Percentiles rank a stretch among this genome's conserved stretches.
Evolutionary conservation across 2,888 invertebrate species (phyloP).

Genomic region (Diogma glabrata): DNA sequence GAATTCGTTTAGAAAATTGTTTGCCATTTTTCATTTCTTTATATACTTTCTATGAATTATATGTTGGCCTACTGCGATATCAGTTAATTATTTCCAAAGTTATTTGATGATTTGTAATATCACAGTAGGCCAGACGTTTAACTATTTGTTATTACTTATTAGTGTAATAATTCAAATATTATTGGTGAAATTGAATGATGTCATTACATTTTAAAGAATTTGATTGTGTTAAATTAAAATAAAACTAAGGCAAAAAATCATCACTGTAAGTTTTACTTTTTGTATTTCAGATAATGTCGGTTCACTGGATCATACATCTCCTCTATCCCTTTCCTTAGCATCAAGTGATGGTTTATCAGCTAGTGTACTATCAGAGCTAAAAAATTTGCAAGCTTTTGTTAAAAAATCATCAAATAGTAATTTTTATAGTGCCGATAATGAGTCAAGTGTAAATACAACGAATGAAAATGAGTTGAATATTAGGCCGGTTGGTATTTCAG

Average conservation of each 20-base stretch:
- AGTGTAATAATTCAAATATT: no score
- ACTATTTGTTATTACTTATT: no score
- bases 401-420: conserved; percentile 15
- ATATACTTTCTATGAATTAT: no score
- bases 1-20: no score
- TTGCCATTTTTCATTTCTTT: no score
- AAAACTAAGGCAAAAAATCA: neutral
- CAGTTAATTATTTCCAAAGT: no score
- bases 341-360: conserved; percentile 42
- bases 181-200: neutral
- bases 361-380: conserved; percentile 41
- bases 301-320: conserved; percentile 44
- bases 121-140: no score
- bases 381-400: conserved; percentile 45
- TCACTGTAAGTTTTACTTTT: neutral
- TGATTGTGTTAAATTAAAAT: neutral
- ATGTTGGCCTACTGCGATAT: no score
- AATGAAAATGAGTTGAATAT: neutral
- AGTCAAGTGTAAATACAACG: neutral
- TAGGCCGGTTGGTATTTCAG: conserved; percentile 13
- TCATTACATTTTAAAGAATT: neutral
- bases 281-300: conserved; percentile 37
- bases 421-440: neutral
- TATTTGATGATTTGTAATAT: no score
- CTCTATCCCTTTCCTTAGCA: conserved; percentile 50